Conservation (phyloP, 1,140 invertebrate species). For the Bombus confusus region DNA sequence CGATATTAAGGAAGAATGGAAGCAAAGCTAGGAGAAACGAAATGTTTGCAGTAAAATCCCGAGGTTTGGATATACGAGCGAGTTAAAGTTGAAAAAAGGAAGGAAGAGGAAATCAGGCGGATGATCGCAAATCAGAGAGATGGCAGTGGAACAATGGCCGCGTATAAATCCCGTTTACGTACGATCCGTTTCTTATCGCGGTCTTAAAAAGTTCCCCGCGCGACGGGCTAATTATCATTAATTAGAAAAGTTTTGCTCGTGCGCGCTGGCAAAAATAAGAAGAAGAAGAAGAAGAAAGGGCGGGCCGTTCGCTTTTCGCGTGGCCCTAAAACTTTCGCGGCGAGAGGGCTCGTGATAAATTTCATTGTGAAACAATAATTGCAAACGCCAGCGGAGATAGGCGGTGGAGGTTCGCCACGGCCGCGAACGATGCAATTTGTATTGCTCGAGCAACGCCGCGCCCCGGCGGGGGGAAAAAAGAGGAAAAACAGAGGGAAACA, state of each 20-base stretch:
- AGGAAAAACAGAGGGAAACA: no score
- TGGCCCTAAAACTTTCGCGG: slow-evolving; percentile 68
- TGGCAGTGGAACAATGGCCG: slow-evolving; percentile 16
- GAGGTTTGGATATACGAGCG: no score
- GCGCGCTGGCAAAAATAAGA: not conserved
- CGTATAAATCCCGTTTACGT: slow-evolving; percentile 46
- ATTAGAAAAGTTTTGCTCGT: slow-evolving; percentile 78
- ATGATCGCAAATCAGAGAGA: not conserved
- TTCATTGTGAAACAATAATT: slow-evolving; percentile 69
- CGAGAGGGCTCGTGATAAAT: slow-evolving; percentile 73
- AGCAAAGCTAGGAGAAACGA: no score
- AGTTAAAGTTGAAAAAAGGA: not conserved
- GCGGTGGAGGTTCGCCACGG: not conserved
- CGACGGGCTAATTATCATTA: slow-evolving; percentile 80
- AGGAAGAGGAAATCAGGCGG: not conserved
- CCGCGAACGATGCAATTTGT: slow-evolving; percentile 28
- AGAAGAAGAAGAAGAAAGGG: not conserved
- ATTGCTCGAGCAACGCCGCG: not conserved
- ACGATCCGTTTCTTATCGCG: slow-evolving; percentile 70
- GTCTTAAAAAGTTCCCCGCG: slow-evolving; percentile 74
- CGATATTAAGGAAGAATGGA: no score
- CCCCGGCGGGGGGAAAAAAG: no score
- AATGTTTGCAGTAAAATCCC: no score
- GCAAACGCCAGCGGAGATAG: slow-evolving; percentile 36
- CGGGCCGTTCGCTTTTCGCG: slow-evolving; percentile 13